Evolutionary conservation across 1,140 invertebrate genomes (phyloP), one percentile per base, ranked within the genome.

Genomic region (Trachymyrmex septentrionalis): DNA sequence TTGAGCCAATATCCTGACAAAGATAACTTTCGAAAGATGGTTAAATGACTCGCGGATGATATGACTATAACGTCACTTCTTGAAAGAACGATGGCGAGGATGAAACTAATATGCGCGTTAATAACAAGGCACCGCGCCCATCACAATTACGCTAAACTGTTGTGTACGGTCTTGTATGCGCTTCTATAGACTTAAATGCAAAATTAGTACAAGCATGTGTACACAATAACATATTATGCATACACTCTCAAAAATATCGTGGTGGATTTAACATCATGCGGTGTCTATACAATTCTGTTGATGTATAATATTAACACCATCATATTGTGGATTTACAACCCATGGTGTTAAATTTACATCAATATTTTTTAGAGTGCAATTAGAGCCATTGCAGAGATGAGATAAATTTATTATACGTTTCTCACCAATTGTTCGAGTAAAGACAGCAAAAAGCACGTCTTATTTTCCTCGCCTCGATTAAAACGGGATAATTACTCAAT

Each of bases 1-100:
- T 87, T 66, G 67, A 87, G 89, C 81, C 86, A 87, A 90, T 87
- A 90, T 90, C 73, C 88, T 85, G 67, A 72, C 50, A 57, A 48
- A 73, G 76, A 67, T 27, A 75, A 64, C 85, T 71, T 76, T 69
- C 73, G 57, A 66, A 63, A 71, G 77, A 69, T 75, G 73, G 87
- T 76, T 86, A 81, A 89, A 69, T 85, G 73, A 30, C 72, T 66
- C 30, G 82, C 21, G 73, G 59, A 73, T 63, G 73, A 73, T 73
- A 59, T 16, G n/a, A 21, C 34, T 53, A 24, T 53, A 48, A 44
- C 16, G 50, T 81, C 24, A 24, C 21, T 71, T 71, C 27, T 57
- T 61, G 80, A 59, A 84, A 73, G 53, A 27, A 19, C 48, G 66
- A 55, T 59, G 38, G 34, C 77, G 24, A 61, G n/a, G 34, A 64